phyloP scores from a whole-genome alignment of 2,888 invertebrate species.

The Altica lythri region DNA sequence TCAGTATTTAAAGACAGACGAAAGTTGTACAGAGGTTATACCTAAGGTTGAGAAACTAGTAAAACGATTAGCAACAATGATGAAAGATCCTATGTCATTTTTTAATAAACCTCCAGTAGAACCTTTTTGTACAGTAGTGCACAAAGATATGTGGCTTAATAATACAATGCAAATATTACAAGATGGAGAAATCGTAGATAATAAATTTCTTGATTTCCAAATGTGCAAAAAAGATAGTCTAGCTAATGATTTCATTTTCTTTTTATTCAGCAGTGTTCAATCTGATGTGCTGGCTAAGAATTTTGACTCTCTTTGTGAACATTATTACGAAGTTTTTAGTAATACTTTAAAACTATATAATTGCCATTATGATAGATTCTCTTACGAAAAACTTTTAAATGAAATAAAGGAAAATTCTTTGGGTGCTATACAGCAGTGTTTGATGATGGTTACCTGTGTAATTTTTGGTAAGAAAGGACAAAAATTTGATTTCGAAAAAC shows the following conservation, averaged over 20 bases:
- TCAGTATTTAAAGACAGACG: neutral
- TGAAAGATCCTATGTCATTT: neutral
- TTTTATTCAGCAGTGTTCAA: constrained; percentile 15
- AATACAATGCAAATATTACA: constrained; percentile 14
- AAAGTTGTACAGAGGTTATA: neutral
- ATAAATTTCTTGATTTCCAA: constrained; percentile 20
- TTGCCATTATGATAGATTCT: constrained; percentile 20
- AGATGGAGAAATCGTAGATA: neutral
- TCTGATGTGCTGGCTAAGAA: neutral
- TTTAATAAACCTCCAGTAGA: constrained; percentile 40
- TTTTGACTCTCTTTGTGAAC: constrained; percentile 5
- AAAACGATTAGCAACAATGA: neutral
- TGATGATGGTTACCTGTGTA: constrained; percentile 51
- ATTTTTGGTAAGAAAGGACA: constrained; percentile 31
- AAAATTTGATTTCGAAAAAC: neutral
- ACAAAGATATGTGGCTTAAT: constrained; percentile 18
- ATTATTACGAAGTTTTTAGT: constrained; percentile 13
- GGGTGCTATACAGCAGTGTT: constrained; percentile 52
- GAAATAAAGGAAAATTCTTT: constrained; percentile 52
- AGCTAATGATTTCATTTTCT: constrained; percentile 3
- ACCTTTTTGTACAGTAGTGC: constrained; percentile 58
- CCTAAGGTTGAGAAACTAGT: neutral
- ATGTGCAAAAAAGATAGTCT: neutral
- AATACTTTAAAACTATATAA: neutral
- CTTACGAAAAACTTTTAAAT: constrained; percentile 50